Evolutionary conservation across 1,140 invertebrate genomes (phyloP).

Genomic region (Eupristina koningsbergeri): DNA sequence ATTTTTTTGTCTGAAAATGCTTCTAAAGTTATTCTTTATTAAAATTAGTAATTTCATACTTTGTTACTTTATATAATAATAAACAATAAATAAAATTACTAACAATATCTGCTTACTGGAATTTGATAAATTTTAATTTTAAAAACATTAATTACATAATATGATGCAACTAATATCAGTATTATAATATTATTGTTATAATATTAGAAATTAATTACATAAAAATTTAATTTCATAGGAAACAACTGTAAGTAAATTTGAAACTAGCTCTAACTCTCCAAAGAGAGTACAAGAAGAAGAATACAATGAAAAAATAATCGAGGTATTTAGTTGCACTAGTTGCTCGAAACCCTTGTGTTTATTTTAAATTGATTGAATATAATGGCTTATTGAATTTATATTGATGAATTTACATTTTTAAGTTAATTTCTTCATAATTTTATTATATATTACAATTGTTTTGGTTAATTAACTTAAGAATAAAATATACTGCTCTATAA

Average conservation of each 20-base stretch:
- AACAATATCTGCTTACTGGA: not conserved
- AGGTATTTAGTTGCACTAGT: slow-evolving; percentile 32
- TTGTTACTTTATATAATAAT: slow-evolving; percentile 23
- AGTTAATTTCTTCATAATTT: not conserved
- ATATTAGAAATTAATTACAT: not conserved
- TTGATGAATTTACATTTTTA: not conserved
- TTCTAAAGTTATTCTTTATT: slow-evolving; percentile 40
- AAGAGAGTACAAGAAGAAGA: slow-evolving; percentile 19
- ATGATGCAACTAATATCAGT: not conserved
- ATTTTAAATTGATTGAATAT: slow-evolving; percentile 10
- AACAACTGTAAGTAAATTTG: slow-evolving; percentile 31
- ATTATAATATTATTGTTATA: not conserved
- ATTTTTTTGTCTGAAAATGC: slow-evolving; percentile 10
- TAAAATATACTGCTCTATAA: no score
- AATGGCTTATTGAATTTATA: no score
- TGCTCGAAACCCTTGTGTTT: slow-evolving; percentile 11
- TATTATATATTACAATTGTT: not conserved
- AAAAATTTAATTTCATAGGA: slow-evolving; percentile 38
- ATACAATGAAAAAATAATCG: slow-evolving; percentile 19
- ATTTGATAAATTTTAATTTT: slow-evolving; percentile 4
- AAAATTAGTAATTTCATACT: not conserved
- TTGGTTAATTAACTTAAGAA: no score
- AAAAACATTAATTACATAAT: not conserved
- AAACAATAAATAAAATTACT: slow-evolving; percentile 38
- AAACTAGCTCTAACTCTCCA: slow-evolving; percentile 34